Evolutionary conservation across 2,888 invertebrate genomes (phyloP).

Genomic region (Xestobium rufovillosum): DNA sequence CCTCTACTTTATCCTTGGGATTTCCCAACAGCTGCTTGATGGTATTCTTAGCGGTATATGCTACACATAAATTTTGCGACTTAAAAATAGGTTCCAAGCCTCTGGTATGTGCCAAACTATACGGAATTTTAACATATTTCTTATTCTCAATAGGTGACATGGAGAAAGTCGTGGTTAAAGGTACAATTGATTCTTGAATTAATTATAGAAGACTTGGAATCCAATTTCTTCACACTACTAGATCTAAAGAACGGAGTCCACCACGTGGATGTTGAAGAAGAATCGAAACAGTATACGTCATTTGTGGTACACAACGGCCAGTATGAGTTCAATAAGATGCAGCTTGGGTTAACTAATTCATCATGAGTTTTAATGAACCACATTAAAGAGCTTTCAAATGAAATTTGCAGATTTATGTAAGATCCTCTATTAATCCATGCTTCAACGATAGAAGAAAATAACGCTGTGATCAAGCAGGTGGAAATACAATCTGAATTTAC

Average conservation of each 20-base stretch:
- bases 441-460: slow-evolving; percentile 14
- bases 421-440: slow-evolving; percentile 14
- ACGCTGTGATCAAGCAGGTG: no score
- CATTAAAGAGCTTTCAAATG: slow-evolving; percentile 23
- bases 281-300: slow-evolving; percentile 28
- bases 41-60: no score
- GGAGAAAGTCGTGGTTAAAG: no score
- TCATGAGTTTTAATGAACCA: slow-evolving; percentile 33
- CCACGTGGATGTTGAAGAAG: slow-evolving; percentile 27
- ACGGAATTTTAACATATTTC: no score
- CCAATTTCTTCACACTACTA: neutral
- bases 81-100: no score
- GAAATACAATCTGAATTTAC: slow-evolving; percentile 28
- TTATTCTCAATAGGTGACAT: no score
- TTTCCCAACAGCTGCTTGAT: no score
- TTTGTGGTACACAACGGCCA: slow-evolving; percentile 34
- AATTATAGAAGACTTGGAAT: neutral
- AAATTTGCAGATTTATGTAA: slow-evolving; percentile 17
- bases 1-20: no score
- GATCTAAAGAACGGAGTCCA: slow-evolving; percentile 29
- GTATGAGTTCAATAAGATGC: slow-evolving; percentile 34
- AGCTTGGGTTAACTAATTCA: slow-evolving; percentile 35
- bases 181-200: no score
- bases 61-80: no score
- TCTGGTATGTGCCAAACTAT: no score